Evolutionary conservation across 2,888 invertebrate genomes (phyloP).

Genomic region (Eilema griseolum): DNA sequence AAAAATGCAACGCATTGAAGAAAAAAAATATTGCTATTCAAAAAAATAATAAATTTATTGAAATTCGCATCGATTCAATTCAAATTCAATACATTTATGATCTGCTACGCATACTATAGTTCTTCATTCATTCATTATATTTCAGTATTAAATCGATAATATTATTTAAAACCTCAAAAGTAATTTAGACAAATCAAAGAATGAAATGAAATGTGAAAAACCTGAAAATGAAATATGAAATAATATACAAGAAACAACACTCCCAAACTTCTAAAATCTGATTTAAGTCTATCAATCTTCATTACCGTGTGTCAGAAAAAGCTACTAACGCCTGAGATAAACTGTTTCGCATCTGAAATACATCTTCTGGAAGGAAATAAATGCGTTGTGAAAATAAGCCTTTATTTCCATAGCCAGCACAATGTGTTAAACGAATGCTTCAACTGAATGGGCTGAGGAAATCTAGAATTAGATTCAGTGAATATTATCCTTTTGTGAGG

Average conservation of each 20-base stretch:
- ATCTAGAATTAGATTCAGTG: constrained; percentile 60
- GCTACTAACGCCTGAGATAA: constrained; percentile 71
- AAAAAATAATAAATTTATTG: too few relatives aligned
- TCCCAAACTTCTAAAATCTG: background rate
- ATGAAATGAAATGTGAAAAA: background rate
- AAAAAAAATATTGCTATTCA: too few relatives aligned
- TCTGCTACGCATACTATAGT: too few relatives aligned
- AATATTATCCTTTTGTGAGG: constrained; percentile 43
- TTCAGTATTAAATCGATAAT: too few relatives aligned
- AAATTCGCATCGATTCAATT: too few relatives aligned
- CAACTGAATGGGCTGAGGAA: constrained; percentile 53
- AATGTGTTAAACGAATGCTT: constrained; percentile 67
- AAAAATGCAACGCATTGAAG: too few relatives aligned
- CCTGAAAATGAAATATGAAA: background rate
- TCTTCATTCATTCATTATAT: too few relatives aligned
- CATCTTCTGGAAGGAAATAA: constrained; percentile 81
- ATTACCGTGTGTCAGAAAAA: constrained; percentile 54
- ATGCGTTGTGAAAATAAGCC: constrained; percentile 77
- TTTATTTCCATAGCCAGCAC: constrained; percentile 68
- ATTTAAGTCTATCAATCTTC: constrained; percentile 13
- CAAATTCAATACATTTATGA: too few relatives aligned
- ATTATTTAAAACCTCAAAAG: background rate
- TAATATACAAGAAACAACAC: background rate
- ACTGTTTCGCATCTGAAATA: constrained; percentile 77
- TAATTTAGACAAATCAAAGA: background rate